Evolutionary conservation across 1,140 invertebrate genomes (phyloP).

Genomic region (Bombus huntii): DNA sequence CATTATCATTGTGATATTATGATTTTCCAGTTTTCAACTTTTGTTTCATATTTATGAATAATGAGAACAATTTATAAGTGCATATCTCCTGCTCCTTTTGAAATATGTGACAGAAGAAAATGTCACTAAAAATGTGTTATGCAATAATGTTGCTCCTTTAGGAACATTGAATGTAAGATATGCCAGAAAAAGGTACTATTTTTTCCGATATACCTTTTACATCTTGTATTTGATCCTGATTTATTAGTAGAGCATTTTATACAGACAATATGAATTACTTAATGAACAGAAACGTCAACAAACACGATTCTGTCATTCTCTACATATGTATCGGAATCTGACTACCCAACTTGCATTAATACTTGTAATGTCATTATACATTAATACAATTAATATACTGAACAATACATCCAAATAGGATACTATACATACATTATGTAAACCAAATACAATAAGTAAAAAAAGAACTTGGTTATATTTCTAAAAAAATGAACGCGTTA

Average conservation of each 20-base stretch:
- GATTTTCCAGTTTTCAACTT: conserved; percentile 38
- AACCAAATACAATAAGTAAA: conserved; percentile 40
- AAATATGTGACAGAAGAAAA: conserved; percentile 32
- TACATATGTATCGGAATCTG: conserved; percentile 38
- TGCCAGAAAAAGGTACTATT: conserved; percentile 37
- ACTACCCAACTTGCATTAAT: conserved; percentile 52
- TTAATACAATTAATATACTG: conserved; percentile 52
- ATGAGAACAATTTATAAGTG: conserved; percentile 43
- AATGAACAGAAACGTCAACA: conserved; percentile 51
- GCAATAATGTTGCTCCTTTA: conserved; percentile 39
- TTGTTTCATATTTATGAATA: conserved; percentile 47
- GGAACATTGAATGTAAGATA: conserved; percentile 60
- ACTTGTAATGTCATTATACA: conserved; percentile 58
- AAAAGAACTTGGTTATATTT: conserved; percentile 41
- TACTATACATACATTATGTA: conserved; percentile 49
- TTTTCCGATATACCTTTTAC: conserved; percentile 39
- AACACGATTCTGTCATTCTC: conserved; percentile 43
- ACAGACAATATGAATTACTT: conserved; percentile 50
- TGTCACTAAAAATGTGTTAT: conserved; percentile 43
- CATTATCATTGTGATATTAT: conserved; percentile 3
- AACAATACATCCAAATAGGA: conserved; percentile 51
- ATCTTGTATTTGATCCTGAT: conserved; percentile 43
- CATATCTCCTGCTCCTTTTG: background rate
- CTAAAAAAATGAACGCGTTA: conserved; percentile 30
- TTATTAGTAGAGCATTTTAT: conserved; percentile 37